Evolutionary conservation across 2,888 invertebrate genomes (phyloP).

Genomic region (Platynereis dumerilii): DNA sequence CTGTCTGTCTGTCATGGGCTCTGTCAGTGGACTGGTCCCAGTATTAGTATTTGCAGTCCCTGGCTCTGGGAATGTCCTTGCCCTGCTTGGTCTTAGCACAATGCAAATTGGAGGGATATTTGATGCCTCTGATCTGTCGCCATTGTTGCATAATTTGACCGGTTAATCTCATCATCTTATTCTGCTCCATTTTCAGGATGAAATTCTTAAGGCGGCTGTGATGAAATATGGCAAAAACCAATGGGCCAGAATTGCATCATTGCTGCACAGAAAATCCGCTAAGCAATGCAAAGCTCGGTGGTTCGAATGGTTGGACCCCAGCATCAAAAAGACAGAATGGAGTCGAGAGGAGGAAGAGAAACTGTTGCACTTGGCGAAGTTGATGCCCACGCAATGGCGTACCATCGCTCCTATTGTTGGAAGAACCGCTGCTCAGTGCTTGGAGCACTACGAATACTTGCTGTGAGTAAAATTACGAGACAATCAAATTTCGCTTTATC

Average conservation of each 20-base stretch:
- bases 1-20: too few species aligned
- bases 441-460: slow-evolving; percentile 95
- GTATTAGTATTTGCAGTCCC: too few species aligned
- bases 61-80: too few species aligned
- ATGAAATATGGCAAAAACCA: slow-evolving; percentile 99
- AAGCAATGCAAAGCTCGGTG: slow-evolving; percentile 99
- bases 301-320: slow-evolving; percentile 99
- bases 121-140: too few species aligned
- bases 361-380: slow-evolving; percentile 92
- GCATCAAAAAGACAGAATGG: slow-evolving; percentile 99
- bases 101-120: too few species aligned
- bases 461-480: slow-evolving; percentile 77
- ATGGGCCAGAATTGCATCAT: slow-evolving; percentile 98
- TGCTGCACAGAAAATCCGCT: slow-evolving; percentile 96
- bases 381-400: slow-evolving; percentile 99
- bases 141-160: too few species aligned
- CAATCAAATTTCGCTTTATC: too few species aligned
- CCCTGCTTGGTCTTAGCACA: too few species aligned
- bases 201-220: slow-evolving; percentile 99
- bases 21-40: too few species aligned
- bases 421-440: slow-evolving; percentile 96
- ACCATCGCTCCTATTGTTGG: slow-evolving; percentile 99
- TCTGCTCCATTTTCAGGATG: slow-evolving; percentile 78
- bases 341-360: slow-evolving; percentile 99
- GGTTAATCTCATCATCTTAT: too few species aligned